Evolutionary conservation across 2,113 vertebrate genomes (phyloP).

Genomic region (Tenrec ecaudatus): DNA sequence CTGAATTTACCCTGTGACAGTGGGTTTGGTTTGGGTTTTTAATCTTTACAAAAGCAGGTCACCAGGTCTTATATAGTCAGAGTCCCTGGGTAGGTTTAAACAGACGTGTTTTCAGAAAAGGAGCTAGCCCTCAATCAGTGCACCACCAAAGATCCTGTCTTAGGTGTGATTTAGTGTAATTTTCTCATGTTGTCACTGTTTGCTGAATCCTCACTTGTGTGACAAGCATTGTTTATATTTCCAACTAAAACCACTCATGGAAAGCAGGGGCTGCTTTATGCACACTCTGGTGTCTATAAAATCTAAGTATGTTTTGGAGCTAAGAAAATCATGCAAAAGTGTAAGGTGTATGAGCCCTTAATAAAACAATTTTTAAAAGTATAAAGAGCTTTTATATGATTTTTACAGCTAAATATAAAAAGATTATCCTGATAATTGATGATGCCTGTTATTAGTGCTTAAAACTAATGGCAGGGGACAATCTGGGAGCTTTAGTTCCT

Average conservation of each 20-base stretch:
- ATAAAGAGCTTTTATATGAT: neutral
- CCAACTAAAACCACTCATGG: neutral
- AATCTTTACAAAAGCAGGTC: neutral
- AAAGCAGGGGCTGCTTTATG: neutral
- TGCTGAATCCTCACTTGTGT: too few species aligned
- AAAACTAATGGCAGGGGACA: too few species aligned
- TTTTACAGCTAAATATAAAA: neutral
- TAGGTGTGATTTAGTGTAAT: neutral
- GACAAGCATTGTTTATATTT: neutral
- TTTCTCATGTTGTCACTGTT: neutral
- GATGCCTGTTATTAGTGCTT: too few species aligned
- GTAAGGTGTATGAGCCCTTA: too few species aligned
- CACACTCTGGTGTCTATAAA: neutral
- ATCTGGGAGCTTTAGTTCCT: too few species aligned
- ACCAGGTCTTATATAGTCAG: neutral
- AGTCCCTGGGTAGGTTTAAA: neutral
- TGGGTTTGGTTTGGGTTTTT: too few species aligned
- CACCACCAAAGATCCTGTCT: neutral
- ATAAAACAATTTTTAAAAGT: too few species aligned
- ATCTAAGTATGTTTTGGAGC: neutral
- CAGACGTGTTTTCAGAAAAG: neutral
- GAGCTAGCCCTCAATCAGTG: neutral
- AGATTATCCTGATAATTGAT: too few species aligned
- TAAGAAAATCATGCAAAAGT: neutral
- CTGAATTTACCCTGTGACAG: too few species aligned